Evolutionary conservation across 2,113 vertebrate species (phyloP).

Genomic region (Albula glossodonta): DNA sequence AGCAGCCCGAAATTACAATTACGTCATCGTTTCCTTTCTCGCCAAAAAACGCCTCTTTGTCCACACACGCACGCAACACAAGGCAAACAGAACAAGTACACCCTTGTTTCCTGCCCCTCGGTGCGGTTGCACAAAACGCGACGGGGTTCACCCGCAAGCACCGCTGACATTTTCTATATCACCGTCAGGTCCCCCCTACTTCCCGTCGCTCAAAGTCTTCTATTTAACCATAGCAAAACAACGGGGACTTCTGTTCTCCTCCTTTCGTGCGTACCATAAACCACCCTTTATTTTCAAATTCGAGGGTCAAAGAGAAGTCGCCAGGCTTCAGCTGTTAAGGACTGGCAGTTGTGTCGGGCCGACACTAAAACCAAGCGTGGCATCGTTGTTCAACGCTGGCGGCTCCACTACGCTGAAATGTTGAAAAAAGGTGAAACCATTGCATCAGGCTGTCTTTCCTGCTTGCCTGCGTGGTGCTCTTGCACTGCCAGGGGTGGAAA

Average conservation of each 20-base stretch:
- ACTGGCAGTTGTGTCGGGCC: neutral
- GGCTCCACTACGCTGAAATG: neutral
- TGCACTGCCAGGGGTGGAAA: neutral
- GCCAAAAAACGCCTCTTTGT: neutral
- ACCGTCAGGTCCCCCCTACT: neutral
- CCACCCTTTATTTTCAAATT: neutral
- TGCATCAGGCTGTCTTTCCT: neutral
- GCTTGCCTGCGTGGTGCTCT: neutral
- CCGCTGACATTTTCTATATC: neutral
- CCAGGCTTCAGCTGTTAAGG: neutral
- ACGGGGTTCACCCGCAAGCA: too few species aligned
- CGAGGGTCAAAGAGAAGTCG: neutral
- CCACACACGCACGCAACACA: neutral
- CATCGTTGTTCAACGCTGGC: neutral
- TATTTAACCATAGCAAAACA: neutral
- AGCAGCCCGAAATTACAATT: neutral
- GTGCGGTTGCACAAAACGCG: neutral
- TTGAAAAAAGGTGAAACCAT: neutral
- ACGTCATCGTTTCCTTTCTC: neutral
- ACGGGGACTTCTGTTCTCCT: neutral
- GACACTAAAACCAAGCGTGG: neutral
- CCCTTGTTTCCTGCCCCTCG: too few species aligned
- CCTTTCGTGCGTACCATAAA: too few species aligned
- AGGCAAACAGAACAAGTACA: neutral
- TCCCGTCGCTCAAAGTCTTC: neutral